Evolutionary conservation across 2,113 vertebrate genomes (phyloP), one percentile per base, ranked within the genome.

Genomic region (Clarias macrocephalus): DNA sequence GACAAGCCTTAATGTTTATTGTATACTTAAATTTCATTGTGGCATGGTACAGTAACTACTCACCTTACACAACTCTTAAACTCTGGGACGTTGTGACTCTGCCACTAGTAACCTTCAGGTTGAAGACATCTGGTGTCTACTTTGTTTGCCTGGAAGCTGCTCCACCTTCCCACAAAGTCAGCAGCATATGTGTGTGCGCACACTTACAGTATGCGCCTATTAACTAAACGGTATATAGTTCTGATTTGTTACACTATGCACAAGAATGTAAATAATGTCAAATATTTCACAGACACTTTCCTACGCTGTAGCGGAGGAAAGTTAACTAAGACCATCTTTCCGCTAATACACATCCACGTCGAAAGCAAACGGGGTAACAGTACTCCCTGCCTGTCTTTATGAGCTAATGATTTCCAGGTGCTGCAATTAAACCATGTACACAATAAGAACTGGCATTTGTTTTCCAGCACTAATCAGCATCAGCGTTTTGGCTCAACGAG

Each of bases 231-330:
- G 19, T 92, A 72, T 0, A 33, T 23, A 25, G 88, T 89, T 93
- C 90, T 94, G 91, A 93, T 92, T 84, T 85, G 80, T 70, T 54
- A 19, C 28, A 59, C 73, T 75, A 13, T 60, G 57, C 66, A 75
- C 25, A 60, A 80, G 75, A 85, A 85, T 87, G 60, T 82, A 84
- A 89, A 85, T 48, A 83, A 66, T 4, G 12, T 84, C 65, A 52
- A 76, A 81, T 52, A 80, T 82, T 65, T 79, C 42, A 72, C 70
- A 59, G 76, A 37, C 21, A 33, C 19, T 66, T 54, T 66, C 63
- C 63, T 48, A 70, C 57, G 48, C 52, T 23, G 21, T 33, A 70
- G 21, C 9, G 62, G 68, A 13, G 42, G 30, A 28, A 79, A 57
- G 56, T 56, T 80, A 85, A 85, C 75, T 65, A 12, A 11, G 63